Evolutionary conservation across 2,797 vertebrate species (phyloP).

Genomic region (Crocidura indochinensis): DNA sequence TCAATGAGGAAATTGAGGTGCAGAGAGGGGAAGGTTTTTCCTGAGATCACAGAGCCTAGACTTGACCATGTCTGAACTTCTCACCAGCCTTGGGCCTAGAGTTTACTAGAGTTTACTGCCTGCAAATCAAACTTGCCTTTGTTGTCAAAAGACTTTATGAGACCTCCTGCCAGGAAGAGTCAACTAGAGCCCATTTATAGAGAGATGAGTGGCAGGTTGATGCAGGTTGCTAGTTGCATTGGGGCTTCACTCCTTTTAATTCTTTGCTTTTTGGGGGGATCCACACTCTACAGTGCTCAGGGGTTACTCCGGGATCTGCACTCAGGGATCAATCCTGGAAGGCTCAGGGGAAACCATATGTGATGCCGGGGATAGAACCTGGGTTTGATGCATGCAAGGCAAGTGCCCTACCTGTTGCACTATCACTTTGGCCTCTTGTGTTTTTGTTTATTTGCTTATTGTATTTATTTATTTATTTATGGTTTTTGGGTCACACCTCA

Average conservation of each 20-base stretch:
- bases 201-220: neutral
- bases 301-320: no score
- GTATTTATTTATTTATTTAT: no score
- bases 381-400: no score
- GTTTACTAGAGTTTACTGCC: neutral
- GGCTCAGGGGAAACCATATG: no score
- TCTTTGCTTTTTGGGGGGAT: neutral
- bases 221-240: neutral
- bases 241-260: neutral
- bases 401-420: no score
- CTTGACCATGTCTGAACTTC: neutral
- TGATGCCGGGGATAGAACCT: no score
- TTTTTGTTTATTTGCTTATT: no score
- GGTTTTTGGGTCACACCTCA: no score
- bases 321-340: no score
- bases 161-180: neutral
- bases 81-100: neutral
- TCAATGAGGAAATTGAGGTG: slow-evolving; percentile 54
- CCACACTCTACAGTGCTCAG: no score
- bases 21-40: neutral
- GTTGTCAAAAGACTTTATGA: slow-evolving; percentile 21
- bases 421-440: no score
- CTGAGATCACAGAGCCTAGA: neutral
- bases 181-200: neutral
- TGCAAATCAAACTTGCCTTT: neutral